phyloP scores from a whole-genome alignment of 2,888 invertebrate species.

The Philereme transversata region DNA sequence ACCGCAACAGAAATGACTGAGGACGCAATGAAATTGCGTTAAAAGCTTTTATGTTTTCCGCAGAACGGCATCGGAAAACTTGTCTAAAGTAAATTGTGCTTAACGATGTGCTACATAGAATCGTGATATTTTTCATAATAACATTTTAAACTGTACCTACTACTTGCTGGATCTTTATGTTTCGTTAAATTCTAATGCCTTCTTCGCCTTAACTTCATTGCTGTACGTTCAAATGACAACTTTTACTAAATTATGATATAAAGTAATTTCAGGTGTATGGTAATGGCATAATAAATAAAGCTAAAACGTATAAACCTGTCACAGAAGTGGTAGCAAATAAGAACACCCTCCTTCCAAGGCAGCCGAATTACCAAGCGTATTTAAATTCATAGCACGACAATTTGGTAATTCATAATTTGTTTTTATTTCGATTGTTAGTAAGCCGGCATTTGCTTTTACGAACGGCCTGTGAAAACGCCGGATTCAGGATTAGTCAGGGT shows the following conservation, averaged over 20 bases:
- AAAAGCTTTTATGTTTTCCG: conserved; percentile 74
- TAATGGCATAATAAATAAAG: conserved; percentile 9
- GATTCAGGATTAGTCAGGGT: conserved; percentile 44
- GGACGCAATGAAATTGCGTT: conserved; percentile 54
- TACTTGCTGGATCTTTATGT: neutral
- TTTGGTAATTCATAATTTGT: conserved; percentile 54
- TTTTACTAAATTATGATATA: neutral
- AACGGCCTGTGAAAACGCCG: conserved; percentile 39
- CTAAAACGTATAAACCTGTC: conserved; percentile 17
- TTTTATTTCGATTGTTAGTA: conserved; percentile 50
- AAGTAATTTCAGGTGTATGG: neutral
- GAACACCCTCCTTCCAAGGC: conserved; percentile 17
- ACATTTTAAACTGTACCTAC: neutral
- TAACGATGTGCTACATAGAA: neutral
- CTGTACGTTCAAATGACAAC: neutral
- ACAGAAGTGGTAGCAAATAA: conserved; percentile 22
- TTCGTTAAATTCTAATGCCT: neutral
- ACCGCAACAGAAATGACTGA: neutral
- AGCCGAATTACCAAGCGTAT: conserved; percentile 32
- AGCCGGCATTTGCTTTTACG: conserved; percentile 51
- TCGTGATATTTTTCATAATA: neutral
- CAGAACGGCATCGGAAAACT: conserved; percentile 54
- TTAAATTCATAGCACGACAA: conserved; percentile 53
- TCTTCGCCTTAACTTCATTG: neutral
- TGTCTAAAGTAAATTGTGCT: conserved; percentile 26